Evolutionary conservation across 2,888 invertebrate species (phyloP), one percentile per base, ranked within the genome.

Genomic region (Allacma fusca): DNA sequence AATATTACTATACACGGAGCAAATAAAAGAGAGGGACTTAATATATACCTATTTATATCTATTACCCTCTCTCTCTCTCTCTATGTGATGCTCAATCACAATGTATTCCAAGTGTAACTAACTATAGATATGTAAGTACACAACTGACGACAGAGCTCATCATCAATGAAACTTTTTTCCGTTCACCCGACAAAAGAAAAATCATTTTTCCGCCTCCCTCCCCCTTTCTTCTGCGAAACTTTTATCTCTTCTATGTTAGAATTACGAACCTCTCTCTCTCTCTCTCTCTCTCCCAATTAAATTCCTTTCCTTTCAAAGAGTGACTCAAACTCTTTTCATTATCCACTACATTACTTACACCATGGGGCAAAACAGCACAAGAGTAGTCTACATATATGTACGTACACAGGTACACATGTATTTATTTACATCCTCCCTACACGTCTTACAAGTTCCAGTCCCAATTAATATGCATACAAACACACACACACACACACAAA

Each of bases 161-260:
- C 74, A 74, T 74, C 74, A 74, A 74, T 74, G 74, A 74, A 74
- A 74, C 44, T 64, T 65, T 74, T 72, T 50, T 43, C 40, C n/a
- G 13, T 72, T 23, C 43, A 9, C 44, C 74, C 67, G 74, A 74
- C 74, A 74, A 74, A 74, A 74, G 74, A 74, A 74, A 74, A 74
- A 72, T 74, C 65, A 62, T 40, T 68, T 68, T 40, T 40, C 68
- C 68, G 23, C 40, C 29, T 40, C 40, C 40, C 68, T 23, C 65
- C 28, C 26, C 65, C 29, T 40, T 73, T 28, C 57, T 59, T 62
- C 72, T 28, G 50, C 50, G n/a, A 50, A 43, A 50, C 44, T 26
- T 44, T 70, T 50, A 26, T 70, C 50, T 50, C 23, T 67, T 19
- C 21, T 44, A 50, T 50, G 19, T n/a, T 9, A 50, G 50, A 50